phyloP scores from a whole-genome alignment of 2,797 vertebrate genomes.

The Manis javanica region DNA sequence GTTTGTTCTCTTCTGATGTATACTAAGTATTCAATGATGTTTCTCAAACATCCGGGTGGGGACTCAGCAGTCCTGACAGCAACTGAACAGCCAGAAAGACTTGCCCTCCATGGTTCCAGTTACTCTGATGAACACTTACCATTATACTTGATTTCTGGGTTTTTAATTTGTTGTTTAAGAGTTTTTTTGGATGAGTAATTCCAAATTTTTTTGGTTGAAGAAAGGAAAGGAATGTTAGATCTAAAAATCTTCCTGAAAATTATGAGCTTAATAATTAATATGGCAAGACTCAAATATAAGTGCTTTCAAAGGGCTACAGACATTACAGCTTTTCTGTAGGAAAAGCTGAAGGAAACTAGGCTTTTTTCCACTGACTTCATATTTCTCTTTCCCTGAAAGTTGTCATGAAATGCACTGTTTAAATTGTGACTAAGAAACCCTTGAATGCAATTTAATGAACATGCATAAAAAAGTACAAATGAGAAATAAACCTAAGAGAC shows the following conservation, averaged over 20 bases:
- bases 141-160: neutral
- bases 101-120: neutral
- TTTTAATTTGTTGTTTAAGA: neutral
- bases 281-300: neutral
- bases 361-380: neutral
- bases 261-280: neutral
- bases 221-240: neutral
- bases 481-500: conserved; percentile 80
- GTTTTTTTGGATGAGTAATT: neutral
- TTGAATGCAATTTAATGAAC: conserved; percentile 22
- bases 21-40: neutral
- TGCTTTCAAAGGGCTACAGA: neutral
- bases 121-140: neutral
- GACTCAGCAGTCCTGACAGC: neutral
- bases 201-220: neutral
- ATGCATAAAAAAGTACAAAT: conserved; percentile 39
- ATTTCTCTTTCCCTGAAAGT: neutral
- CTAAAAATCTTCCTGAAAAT: neutral
- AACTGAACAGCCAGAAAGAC: neutral
- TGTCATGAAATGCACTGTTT: conserved; percentile 23
- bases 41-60: neutral
- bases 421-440: conserved; percentile 51
- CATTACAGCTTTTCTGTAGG: neutral
- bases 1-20: neutral
- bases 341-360: neutral